A percentile compares a stretch with the other conserved stretches of the same genome.
Evolutionary conservation across 2,113 vertebrate species (phyloP).

Genomic region (Sphaerodactylus townsendi): DNA sequence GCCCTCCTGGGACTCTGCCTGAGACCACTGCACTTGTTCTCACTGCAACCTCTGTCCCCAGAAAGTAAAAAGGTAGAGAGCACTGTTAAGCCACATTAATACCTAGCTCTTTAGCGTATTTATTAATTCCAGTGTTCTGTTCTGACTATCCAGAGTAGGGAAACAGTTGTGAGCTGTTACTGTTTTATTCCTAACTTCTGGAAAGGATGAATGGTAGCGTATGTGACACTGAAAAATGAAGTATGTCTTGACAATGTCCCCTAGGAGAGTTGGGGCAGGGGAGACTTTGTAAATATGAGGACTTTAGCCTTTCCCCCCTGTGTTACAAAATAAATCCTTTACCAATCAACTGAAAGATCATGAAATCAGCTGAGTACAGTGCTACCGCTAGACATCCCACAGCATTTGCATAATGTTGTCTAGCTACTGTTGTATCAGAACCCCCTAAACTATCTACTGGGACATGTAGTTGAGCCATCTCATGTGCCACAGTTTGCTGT

Average conservation of each 20-base stretch:
- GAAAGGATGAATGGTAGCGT: not conserved
- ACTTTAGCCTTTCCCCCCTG: not conserved
- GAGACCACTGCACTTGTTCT: conserved; percentile 19
- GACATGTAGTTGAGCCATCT: not conserved
- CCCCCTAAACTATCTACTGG: not conserved
- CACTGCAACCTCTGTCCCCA: conserved; percentile 1
- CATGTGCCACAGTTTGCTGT: not conserved
- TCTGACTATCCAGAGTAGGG: not conserved
- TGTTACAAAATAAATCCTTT: not conserved
- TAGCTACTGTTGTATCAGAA: not conserved
- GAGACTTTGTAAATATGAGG: not conserved
- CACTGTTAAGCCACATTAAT: conserved; percentile 12
- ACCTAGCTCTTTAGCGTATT: not conserved
- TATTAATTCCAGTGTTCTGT: conserved; percentile 7
- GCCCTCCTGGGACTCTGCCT: conserved; percentile 12
- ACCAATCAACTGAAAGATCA: not conserved
- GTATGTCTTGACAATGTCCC: not conserved
- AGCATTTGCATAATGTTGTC: not conserved
- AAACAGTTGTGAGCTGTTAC: not conserved
- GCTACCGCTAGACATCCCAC: not conserved
- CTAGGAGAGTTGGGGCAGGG: not conserved
- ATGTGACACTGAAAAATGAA: not conserved
- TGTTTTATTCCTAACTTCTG: not conserved
- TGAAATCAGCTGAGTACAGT: not conserved
- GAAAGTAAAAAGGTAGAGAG: conserved; percentile 8